Base-by-base conservation (phyloP, 2,888 invertebrate genomes). In the Hoplodrina ambigua region DNA sequence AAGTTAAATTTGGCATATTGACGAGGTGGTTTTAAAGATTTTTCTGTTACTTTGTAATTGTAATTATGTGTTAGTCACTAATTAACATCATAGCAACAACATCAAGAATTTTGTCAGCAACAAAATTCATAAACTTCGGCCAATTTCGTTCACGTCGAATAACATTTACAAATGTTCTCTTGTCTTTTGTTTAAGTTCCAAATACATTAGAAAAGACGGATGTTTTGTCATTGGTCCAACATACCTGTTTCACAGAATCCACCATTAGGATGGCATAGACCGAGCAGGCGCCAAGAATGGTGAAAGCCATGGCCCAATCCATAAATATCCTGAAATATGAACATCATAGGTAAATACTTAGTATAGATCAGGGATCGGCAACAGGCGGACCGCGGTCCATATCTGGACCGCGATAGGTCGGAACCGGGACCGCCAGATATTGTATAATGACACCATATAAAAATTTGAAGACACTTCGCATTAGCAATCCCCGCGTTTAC, bases 221-320 rank as follows among this genome's bases (percentile, higher is more conserved):
- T 78, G 67, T 74, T 56, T 88, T 87, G 88, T 78, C 82, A 83
- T 62, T 53, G 60, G 76, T 86, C 88, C 88, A 90, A 90, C 90
- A 93, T 94, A 97, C 97, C 96, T 97, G 97, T 86, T 96, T 92
- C n/a, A 97, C 95, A 33, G 97, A 97, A 72, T 96, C 96, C 53
- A 97, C 97, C 72, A 98, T 96, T 85, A 98, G 97, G 61, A 98
- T 97, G 76, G 98, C 96, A 92, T 98, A 98, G 1, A 98, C 98
- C 73, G 97, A 97, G 68, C 97, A 96, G 61, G 97, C 97, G 85
- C 97, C 97, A 90, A 97, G 97, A 92, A 98, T 98, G 59, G 98
- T 98, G 69, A 97, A 96, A 90, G 97, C 97, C 86, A 98, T 94
- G 25, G 97, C 97, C 85, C 96, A 94, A 87, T 98, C 97, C 81